These are phyloP conservation scores for Cheilosia grossa DNA, from an alignment of 2,888 invertebrate genomes.

Conservation along the genomic window DNA sequence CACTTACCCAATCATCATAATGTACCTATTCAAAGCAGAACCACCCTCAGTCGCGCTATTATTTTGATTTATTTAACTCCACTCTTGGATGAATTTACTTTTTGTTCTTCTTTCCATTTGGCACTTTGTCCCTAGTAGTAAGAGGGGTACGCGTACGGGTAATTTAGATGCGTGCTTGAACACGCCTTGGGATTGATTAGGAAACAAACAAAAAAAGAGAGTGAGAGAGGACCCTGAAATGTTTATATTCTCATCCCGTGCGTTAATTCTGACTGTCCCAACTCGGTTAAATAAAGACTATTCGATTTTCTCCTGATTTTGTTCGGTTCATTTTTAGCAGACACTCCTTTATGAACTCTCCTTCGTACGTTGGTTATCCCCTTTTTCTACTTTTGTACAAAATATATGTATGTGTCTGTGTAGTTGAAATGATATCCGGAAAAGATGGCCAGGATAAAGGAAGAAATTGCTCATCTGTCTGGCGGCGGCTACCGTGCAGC, in stretches of 20 bases:
- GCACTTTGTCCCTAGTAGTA: background rate
- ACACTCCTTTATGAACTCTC: background rate
- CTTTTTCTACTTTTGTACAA: background rate
- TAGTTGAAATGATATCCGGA: background rate
- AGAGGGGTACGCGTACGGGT: slow-evolving; percentile 3
- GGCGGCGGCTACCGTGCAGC: background rate
- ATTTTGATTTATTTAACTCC: slow-evolving; percentile 63
- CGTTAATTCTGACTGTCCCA: slow-evolving; percentile 7
- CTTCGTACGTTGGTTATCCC: background rate
- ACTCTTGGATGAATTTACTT: slow-evolving; percentile 23
- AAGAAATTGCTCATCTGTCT: slow-evolving; percentile 4
- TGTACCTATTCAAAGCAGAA: slow-evolving; percentile 17
- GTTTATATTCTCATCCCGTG: slow-evolving; percentile 21
- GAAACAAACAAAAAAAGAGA: slow-evolving; percentile 11
- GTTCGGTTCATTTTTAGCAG: background rate
- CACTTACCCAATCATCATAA: slow-evolving; percentile 57
- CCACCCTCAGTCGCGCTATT: slow-evolving; percentile 57
- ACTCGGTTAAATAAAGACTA: slow-evolving; percentile 47
- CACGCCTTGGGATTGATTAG: slow-evolving; percentile 58
- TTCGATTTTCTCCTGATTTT: background rate
- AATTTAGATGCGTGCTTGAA: slow-evolving; percentile 61
- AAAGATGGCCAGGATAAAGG: background rate
- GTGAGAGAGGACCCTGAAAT: slow-evolving; percentile 20
- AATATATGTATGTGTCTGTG: background rate
- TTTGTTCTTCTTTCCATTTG: background rate